These are phyloP conservation scores for Alosa sapidissima DNA, from an alignment of 2,797 vertebrate species.

Conservation along the genomic window DNA sequence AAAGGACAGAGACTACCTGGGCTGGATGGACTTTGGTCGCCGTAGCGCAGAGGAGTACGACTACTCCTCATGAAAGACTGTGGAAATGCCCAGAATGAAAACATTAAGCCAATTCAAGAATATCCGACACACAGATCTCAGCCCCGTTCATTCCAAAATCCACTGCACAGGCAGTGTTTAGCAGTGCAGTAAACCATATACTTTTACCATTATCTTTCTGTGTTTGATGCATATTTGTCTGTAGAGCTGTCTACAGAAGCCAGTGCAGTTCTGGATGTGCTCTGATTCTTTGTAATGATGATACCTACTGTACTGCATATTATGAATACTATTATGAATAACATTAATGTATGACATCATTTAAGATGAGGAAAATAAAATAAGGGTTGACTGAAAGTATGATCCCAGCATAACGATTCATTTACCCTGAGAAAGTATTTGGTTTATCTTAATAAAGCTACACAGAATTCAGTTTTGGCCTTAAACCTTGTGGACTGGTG, in stretches of 20 bases:
- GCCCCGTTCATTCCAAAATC: neutral
- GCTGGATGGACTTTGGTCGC: constrained; percentile 98
- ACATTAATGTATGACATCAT: neutral
- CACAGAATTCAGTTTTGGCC: constrained; percentile 41
- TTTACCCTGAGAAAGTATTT: neutral
- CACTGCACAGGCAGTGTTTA: neutral
- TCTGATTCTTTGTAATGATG: neutral
- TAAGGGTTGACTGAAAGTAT: neutral
- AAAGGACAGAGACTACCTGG: constrained; percentile 93
- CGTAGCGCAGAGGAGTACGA: constrained; percentile 94
- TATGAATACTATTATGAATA: neutral
- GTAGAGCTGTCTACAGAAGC: constrained; percentile 68
- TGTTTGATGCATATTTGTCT: constrained; percentile 85
- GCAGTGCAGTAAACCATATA: neutral
- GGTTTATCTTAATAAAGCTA: constrained; percentile 3
- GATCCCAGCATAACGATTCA: neutral
- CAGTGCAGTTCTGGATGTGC: neutral
- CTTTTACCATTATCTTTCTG: constrained; percentile 66
- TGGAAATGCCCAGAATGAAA: neutral
- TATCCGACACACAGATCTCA: neutral
- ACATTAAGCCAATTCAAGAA: neutral
- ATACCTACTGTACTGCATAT: neutral
- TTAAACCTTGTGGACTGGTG: constrained; percentile 41
- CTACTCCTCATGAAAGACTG: constrained; percentile 80
- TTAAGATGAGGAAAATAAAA: neutral